Evolutionary conservation across 1,140 invertebrate genomes (phyloP), one percentile per base, ranked within the genome.

Genomic region (Aphaenogaster floridana): DNA sequence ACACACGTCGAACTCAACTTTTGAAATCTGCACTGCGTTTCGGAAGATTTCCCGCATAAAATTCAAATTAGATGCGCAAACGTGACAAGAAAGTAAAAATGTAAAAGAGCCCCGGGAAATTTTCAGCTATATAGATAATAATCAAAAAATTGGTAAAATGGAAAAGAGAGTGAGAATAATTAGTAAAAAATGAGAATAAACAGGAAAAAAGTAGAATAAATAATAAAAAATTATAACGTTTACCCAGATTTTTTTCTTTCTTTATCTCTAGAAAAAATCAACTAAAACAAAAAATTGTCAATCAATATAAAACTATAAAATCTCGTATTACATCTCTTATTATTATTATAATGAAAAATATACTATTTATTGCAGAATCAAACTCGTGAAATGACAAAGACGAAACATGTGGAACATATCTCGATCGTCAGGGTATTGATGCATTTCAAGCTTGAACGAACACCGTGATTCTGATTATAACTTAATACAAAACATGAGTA

Each of bases 401-500:
- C 0, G n/a, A 42, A n/a, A 13, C 17, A 15, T 39, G 28, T 68
- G 15, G 15, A 77, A 77, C 36, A 45, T 63, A 45, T 45, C 36
- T 48, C 28, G 11, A 59, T 0, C 21, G 57, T 63, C 15, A 36
- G 4, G n/a, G 21, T 50, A 78, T 78, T 61, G 17, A 48, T 52
- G 45, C 13, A 52, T 68, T 45, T 80, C 45, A 80, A 80, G 42
- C 45, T 80, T 68, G 61, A 80, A 39, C 45, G 34, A 68, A 39
- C 39, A 78, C 39, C n/a, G 34, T 39, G 68, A 52, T 68, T 52
- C n/a, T 52, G 45, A 80, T 66, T 50, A 66, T 21, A 57, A 80
- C 17, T 80, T 34, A 80, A 68, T 52, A 80, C 34, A 28, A 68
- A 80, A 80, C 64, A n/a, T 80, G 34, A 80, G 66, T 69, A 54